Evolutionary conservation across 2,888 invertebrate genomes (phyloP).

Genomic region (Eupeodes latifasciatus): DNA sequence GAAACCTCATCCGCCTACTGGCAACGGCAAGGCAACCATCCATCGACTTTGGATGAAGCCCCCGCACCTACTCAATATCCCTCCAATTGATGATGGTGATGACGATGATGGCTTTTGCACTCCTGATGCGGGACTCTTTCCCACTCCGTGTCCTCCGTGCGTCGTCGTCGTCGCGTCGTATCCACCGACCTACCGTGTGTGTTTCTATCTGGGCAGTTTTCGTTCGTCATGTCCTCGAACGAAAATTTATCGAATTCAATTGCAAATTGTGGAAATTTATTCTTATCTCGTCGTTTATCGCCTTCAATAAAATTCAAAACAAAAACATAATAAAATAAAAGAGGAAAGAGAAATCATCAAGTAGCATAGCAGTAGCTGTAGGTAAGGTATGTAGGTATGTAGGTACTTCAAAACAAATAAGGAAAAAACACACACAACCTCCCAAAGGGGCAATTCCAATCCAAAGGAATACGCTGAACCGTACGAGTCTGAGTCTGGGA

Average conservation of each 20-base stretch:
- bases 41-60: neutral
- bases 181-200: no score
- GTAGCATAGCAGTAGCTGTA: neutral
- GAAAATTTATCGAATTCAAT: constrained; percentile 68
- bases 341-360: constrained; percentile 50
- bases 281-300: constrained; percentile 76
- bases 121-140: constrained; percentile 2
- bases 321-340: constrained; percentile 11
- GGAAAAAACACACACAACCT: neutral
- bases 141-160: neutral
- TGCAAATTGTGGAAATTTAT: constrained; percentile 73
- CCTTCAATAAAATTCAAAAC: constrained; percentile 69
- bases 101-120: constrained; percentile 34
- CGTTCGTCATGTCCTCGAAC: constrained; percentile 39
- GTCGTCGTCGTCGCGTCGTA: neutral
- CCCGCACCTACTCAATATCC: constrained; percentile 32
- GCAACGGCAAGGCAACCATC: neutral
- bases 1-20: constrained; percentile 60
- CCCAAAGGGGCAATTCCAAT: constrained; percentile 33
- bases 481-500: neutral
- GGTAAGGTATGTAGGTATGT: no score
- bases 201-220: neutral
- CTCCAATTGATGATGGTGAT: constrained; percentile 10
- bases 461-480: constrained; percentile 14
- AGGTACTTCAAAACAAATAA: constrained; percentile 3